Evolutionary conservation across 2,113 vertebrate genomes (phyloP).

Genomic region (Colistium nudipinnis): DNA sequence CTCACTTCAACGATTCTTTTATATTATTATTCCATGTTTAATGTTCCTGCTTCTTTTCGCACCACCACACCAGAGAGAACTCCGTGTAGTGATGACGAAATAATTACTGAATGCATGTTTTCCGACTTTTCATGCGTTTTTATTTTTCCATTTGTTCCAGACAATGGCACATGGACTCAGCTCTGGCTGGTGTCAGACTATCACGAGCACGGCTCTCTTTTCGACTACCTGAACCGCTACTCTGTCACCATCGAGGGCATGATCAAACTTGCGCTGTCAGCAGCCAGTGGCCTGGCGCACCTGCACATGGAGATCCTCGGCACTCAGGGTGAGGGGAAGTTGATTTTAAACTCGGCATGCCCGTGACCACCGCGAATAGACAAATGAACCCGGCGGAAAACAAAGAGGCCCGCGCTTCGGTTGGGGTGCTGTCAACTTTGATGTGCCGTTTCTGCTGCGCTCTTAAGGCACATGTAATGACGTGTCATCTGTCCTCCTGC

Average conservation of each 20-base stretch:
- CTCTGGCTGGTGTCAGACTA: conserved; percentile 98
- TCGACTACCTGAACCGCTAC: conserved; percentile 96
- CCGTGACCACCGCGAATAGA: background rate
- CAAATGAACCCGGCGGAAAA: background rate
- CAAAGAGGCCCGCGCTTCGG: background rate
- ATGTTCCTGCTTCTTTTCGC: background rate
- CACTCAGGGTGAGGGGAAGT: conserved; percentile 88
- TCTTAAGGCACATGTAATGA: background rate
- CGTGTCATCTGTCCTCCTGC: conserved; percentile 13
- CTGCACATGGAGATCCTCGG: conserved; percentile 99
- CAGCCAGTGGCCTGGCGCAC: conserved; percentile 94
- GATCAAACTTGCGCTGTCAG: conserved; percentile 95
- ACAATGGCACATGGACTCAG: conserved; percentile 98
- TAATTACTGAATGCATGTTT: background rate
- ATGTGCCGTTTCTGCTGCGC: conserved; percentile 1
- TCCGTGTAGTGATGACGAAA: too few relatives aligned
- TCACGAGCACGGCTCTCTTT: conserved; percentile 95
- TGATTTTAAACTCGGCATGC: fast-evolving
- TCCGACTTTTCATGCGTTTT: background rate
- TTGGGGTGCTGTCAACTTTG: background rate
- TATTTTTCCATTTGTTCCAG: conserved; percentile 73
- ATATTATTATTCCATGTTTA: too few relatives aligned
- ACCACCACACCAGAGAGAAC: too few relatives aligned
- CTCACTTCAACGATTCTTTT: too few relatives aligned
- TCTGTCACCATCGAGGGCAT: conserved; percentile 96